Percentiles rank a stretch among this genome's conserved stretches.
Evolutionary conservation across 1,140 invertebrate genomes (phyloP).

Genomic region (Drosophila rhopaloa): DNA sequence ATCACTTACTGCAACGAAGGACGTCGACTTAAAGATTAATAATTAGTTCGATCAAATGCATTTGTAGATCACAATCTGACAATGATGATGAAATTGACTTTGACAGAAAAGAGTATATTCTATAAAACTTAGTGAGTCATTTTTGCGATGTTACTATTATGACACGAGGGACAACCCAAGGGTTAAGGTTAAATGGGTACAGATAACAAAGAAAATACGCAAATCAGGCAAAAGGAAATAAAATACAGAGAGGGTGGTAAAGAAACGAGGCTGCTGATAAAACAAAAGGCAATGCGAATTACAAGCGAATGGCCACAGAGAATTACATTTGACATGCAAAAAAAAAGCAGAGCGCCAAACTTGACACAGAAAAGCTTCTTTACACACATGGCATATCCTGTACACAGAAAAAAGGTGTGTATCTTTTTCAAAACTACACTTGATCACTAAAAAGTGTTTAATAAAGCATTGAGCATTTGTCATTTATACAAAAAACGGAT

Average conservation of each 20-base stretch:
- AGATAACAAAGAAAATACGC: slow-evolving; percentile 53
- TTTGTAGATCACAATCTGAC: too few relatives aligned
- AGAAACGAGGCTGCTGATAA: slow-evolving; percentile 24
- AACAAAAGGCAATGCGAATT: slow-evolving; percentile 46
- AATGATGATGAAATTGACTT: neutral
- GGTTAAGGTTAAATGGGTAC: slow-evolving; percentile 37
- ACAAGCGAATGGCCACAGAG: slow-evolving; percentile 26
- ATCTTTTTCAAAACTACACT: too few relatives aligned
- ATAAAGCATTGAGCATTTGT: too few relatives aligned
- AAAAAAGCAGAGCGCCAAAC: slow-evolving; percentile 41
- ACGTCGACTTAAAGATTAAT: neutral
- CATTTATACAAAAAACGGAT: too few relatives aligned
- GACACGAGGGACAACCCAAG: slow-evolving; percentile 9
- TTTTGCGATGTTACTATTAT: slow-evolving; percentile 10
- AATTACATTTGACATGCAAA: slow-evolving; percentile 30
- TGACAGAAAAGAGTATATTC: too few relatives aligned
- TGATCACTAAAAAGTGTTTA: too few relatives aligned
- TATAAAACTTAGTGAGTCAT: neutral
- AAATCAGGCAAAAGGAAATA: slow-evolving; percentile 26
- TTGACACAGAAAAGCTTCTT: slow-evolving; percentile 56
- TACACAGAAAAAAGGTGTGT: neutral
- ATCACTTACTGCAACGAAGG: too few relatives aligned
- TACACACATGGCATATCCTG: slow-evolving; percentile 2
- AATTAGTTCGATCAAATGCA: neutral
- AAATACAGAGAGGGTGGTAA: slow-evolving; percentile 4